These are phyloP conservation scores for Imbricaverruca yamaguchii DNA, from an alignment of 2,888 invertebrate species.

Conservation along the genomic window DNA sequence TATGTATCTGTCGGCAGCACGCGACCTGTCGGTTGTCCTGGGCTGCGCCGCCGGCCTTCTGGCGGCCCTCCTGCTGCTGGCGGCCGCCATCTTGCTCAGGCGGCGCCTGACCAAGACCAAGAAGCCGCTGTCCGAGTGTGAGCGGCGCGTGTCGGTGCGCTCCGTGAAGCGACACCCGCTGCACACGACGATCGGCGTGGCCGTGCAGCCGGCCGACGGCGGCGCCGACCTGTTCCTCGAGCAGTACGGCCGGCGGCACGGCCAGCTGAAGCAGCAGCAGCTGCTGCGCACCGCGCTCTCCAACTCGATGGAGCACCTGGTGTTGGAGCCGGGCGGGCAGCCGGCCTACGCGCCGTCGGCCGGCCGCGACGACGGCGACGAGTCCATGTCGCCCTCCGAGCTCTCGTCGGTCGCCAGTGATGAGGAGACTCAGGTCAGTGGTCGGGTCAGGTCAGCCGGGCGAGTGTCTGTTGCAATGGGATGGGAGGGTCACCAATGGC, in stretches of 20 bases:
- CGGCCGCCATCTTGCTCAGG: neutral
- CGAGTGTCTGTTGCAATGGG: too few species aligned
- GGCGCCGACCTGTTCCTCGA: conserved; percentile 10
- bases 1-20: neutral
- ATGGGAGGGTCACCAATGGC: too few species aligned
- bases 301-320: conserved; percentile 11
- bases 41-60: conserved; percentile 4
- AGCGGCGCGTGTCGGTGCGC: neutral
- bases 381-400: conserved; percentile 4
- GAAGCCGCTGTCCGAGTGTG: neutral
- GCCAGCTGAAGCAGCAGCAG: neutral
- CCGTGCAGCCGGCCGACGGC: neutral
- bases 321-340: neutral
- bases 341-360: neutral
- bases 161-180: conserved; percentile 6
- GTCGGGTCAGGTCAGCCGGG: too few species aligned
- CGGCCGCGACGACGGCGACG: neutral
- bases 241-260: conserved; percentile 1
- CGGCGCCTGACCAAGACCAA: neutral
- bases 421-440: neutral
- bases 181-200: neutral
- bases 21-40: neutral
- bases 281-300: conserved; percentile 12
- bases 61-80: neutral
- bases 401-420: neutral